Conservation (phyloP, 2,113 vertebrate species). For the Microcebus murinus region DNA sequence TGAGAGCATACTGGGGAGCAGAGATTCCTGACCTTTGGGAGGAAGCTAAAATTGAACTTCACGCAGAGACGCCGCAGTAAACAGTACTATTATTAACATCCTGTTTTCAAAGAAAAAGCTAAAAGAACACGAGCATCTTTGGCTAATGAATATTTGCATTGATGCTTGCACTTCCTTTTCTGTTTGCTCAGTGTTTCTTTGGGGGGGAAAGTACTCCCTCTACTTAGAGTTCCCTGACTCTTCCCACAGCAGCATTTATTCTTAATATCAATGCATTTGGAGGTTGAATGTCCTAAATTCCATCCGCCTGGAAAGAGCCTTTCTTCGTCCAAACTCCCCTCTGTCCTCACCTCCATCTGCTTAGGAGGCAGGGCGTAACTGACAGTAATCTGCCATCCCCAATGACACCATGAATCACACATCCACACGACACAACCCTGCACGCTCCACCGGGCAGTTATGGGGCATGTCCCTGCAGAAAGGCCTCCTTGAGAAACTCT, state of each 20-base stretch:
- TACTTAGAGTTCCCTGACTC: neutral
- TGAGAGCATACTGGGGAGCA: neutral
- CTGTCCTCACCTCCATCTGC: neutral
- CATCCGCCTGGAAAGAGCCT: neutral
- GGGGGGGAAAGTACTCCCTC: neutral
- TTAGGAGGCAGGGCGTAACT: neutral
- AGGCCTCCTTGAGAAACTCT: neutral
- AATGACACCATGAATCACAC: neutral
- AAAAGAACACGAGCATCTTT: neutral
- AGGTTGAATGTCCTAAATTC: neutral
- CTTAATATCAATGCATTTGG: neutral
- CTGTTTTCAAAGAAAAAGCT: neutral
- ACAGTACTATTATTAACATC: neutral
- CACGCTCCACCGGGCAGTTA: neutral
- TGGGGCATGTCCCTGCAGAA: neutral
- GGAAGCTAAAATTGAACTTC: neutral
- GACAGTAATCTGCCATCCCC: neutral
- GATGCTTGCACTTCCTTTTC: neutral
- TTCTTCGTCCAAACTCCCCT: neutral
- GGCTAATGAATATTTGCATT: neutral
- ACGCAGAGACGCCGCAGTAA: neutral
- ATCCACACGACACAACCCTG: neutral
- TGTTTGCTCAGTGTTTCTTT: neutral
- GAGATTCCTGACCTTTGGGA: neutral
- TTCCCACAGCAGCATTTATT: neutral